Evolutionary conservation across 2,113 vertebrate genomes (phyloP), one percentile per base, ranked within the genome.

Genomic region (Nibea coibor): DNA sequence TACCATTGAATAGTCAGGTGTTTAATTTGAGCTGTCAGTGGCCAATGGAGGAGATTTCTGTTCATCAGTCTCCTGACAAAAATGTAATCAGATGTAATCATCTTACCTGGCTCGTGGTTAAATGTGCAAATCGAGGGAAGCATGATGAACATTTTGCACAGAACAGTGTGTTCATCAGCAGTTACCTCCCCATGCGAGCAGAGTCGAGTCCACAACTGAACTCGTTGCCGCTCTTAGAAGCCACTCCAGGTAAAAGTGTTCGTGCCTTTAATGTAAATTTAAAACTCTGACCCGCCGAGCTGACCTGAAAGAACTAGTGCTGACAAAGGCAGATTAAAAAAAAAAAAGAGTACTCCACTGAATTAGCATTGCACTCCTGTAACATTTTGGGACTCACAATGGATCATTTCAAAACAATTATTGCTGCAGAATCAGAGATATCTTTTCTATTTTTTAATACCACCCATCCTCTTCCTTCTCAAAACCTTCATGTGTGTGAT

Each of bases 1-100:
- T 53, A 16, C 66, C n/a, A 28, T 42, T 62, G 39, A 68, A 62
- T 31, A 63, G 10, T 72, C 15, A 57, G 42, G 43, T 72, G 58
- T 63, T 66, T 67, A 20, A 67, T 82, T 75, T 39, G 24, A 70
- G 8, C 58, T 42, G 47, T 69, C 73, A 51, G 43, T 3, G 1
- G 12, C 12, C 48, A 48, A 35, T 19, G 2, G 14, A 35, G 3
- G 26, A 74, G 28, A 57, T 57, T 68, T 28, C 28, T 56, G 26
- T 20, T 61, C 61, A 19, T 65, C 59, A 70, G 12, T 22, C 54
- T 58, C 14, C 58, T 78, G 31, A 59, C 43, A 28, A 35, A 76
- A 68, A 68, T 58, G 15, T 11, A 66, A 53, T 16, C 22, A 26
- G 4, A 48, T 67, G 4, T 45, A 54, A 56, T 71, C 19, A 64